Conservation (phyloP, 1,140 invertebrate species). For the Saccostrea cuccullata region DNA sequence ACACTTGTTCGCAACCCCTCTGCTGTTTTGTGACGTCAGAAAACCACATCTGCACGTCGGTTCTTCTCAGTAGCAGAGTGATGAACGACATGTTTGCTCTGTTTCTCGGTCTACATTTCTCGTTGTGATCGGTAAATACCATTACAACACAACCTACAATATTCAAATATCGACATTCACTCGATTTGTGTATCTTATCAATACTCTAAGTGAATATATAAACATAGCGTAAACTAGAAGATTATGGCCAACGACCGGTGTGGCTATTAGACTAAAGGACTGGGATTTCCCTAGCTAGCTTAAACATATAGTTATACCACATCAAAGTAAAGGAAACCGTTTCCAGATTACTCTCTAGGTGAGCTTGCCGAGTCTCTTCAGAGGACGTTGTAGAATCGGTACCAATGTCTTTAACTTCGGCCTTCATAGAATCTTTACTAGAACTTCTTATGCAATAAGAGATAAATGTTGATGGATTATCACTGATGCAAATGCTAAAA, state of each 20-base stretch:
- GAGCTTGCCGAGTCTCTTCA: too few species aligned
- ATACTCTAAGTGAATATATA: constrained; percentile 31
- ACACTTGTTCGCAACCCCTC: constrained; percentile 1
- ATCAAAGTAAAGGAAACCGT: background rate
- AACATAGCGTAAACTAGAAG: constrained; percentile 6
- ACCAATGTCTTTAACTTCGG: too few species aligned
- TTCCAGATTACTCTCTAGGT: background rate
- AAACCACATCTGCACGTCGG: background rate
- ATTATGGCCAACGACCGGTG: background rate
- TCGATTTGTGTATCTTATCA: constrained; percentile 36
- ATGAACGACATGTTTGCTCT: background rate
- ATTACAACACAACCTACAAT: constrained; percentile 8
- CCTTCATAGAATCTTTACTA: background rate
- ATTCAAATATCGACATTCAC: constrained; percentile 30
- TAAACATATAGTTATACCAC: background rate
- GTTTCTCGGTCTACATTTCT: constrained; percentile 35
- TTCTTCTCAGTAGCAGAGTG: background rate
- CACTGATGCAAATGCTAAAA: background rate
- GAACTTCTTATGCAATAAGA: background rate
- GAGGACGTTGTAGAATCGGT: too few species aligned
- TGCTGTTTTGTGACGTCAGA: constrained; percentile 20
- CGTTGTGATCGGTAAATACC: constrained; percentile 30
- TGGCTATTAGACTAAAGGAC: background rate
- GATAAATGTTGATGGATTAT: background rate
- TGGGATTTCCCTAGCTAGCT: background rate